Evolutionary conservation across 2,888 invertebrate species (phyloP).

Genomic region (Epiperipatus broadwayi): DNA sequence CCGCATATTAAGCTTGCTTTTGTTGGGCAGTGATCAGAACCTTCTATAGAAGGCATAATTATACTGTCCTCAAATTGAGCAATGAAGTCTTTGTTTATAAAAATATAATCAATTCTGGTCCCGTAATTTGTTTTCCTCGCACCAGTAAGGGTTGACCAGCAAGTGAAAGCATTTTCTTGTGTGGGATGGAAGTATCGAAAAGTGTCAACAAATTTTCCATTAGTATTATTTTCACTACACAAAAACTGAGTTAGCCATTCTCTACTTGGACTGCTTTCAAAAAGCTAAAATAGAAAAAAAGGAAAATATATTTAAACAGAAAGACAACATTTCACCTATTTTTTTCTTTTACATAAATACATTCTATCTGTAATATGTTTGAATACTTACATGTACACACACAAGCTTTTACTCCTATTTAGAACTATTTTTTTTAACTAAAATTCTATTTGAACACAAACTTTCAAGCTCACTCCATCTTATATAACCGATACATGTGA

Average conservation of each 20-base stretch:
- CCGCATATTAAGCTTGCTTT: slow-evolving; percentile 23
- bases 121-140: slow-evolving; percentile 34
- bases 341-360: too few species aligned
- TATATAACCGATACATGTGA: too few species aligned
- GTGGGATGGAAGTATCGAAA: slow-evolving; percentile 31
- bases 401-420: too few species aligned
- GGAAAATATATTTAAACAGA: too few species aligned
- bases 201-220: slow-evolving; percentile 29
- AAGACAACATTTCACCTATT: too few species aligned
- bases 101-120: slow-evolving; percentile 33
- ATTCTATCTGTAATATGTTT: too few species aligned
- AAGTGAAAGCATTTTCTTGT: slow-evolving; percentile 29
- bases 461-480: too few species aligned
- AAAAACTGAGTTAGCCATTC: neutral
- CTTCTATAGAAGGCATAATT: slow-evolving; percentile 23
- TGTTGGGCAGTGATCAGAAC: slow-evolving; percentile 37
- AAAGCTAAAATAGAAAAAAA: too few species aligned
- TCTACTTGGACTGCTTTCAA: neutral
- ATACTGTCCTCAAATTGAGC: slow-evolving; percentile 22
- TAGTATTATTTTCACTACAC: slow-evolving; percentile 14
- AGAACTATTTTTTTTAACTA: too few species aligned
- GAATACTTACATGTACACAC: too few species aligned
- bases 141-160: slow-evolving; percentile 32
- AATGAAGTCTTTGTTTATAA: slow-evolving; percentile 24
- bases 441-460: too few species aligned